Base-by-base conservation (phyloP, 2,113 vertebrate genomes). In the Stigmatopora nigra region DNA sequence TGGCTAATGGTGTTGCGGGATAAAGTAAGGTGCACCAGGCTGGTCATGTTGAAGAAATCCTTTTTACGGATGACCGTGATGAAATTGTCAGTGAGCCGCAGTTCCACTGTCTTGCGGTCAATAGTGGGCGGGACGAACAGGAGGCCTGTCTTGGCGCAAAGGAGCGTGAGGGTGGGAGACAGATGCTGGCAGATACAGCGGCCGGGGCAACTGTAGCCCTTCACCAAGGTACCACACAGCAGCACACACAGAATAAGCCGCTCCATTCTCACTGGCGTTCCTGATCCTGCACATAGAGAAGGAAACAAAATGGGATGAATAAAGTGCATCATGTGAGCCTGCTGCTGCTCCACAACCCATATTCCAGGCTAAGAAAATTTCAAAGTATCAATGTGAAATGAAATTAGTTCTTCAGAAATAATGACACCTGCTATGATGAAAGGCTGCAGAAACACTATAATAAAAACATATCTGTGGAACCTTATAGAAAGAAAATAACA, bases 41-140 rank as follows among this genome's bases (percentile, higher is more conserved):
- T 97, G 65, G 92, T 97, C 95, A 98, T 98, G 89, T 98, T 97
- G 82, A 92, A 88, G 70, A 97, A 97, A 85, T 98, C 95, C 22
- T 92, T 88, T 57, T 88, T 90, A 4, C 94, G 92, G 13, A 98
- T 90, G 1, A 94, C 82, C 0, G 94, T 95, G 72, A 97, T 97
- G 88, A 97, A 97, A 84, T 98, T 97, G 86, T 98, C 95, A 0
- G 95, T 96, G 60, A 98, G 88, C 0, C 95, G 91, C 71, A 98
- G 88, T 82, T 97, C 95, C 16, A 97, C 95, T 0, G 95, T 96
- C 53, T 89, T 94, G 62, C 94, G 92, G 89, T 98, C 95, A 5
- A 98, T 93, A 70, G 87, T 90, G 0, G 93, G 94, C 0, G 95
- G 95, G 46, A 98, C 95, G 0, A 96, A 96, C 36, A 98, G 80